Conservation (phyloP, 2,113 vertebrate genomes). For the Cyanoderma ruficeps region DNA sequence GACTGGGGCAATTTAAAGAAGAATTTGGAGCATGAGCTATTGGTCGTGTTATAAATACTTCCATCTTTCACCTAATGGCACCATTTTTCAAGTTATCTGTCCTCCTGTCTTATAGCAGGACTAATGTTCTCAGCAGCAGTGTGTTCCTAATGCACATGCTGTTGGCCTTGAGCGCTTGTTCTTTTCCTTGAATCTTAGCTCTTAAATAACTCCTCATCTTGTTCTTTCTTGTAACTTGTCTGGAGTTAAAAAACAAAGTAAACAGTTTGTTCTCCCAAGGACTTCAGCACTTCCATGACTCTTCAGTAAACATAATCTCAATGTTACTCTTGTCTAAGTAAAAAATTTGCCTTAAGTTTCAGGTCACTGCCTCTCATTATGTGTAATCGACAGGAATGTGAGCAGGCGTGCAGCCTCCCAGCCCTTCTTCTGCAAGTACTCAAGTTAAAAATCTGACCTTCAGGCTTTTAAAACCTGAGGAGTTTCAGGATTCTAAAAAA, state of each 20-base stretch:
- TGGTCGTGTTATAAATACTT: not conserved
- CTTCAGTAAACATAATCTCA: not conserved
- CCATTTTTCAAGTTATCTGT: not conserved
- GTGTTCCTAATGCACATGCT: not conserved
- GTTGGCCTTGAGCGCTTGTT: not conserved
- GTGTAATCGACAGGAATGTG: not conserved
- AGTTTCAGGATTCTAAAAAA: not conserved
- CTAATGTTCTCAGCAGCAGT: not conserved
- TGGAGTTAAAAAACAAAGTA: not conserved
- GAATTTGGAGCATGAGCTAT: not conserved
- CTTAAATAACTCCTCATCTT: not conserved
- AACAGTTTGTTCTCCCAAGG: not conserved
- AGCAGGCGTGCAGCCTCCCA: not conserved
- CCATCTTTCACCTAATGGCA: not conserved
- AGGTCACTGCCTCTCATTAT: constrained; percentile 31
- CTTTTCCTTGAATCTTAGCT: not conserved
- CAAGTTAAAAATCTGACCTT: not conserved
- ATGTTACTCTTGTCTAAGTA: not conserved
- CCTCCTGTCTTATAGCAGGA: not conserved
- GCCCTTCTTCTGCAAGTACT: not conserved
- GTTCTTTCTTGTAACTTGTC: not conserved
- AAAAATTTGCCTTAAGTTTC: constrained; percentile 35
- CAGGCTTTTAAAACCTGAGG: not conserved
- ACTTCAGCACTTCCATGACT: not conserved
- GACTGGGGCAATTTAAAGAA: constrained; percentile 9